Conservation (phyloP, 2,113 vertebrate species). For the Vimba vimba region DNA sequence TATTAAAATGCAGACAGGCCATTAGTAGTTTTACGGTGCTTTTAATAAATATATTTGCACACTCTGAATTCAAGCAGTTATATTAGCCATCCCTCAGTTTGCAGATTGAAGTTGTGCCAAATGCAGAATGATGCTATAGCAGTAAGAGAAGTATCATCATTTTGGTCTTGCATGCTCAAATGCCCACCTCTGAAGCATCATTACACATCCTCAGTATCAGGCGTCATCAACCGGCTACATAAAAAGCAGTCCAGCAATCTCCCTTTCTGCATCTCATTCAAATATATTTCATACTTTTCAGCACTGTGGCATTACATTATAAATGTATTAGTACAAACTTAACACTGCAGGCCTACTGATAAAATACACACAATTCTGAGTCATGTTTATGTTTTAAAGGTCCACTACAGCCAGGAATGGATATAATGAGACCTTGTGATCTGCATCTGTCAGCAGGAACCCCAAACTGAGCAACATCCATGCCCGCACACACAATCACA, state of each 20-base stretch:
- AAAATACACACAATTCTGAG: conserved; percentile 32
- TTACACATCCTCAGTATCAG: not conserved
- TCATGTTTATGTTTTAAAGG: conserved; percentile 7
- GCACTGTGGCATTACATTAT: conserved; percentile 18
- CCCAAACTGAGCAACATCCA: not conserved
- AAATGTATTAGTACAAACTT: conserved; percentile 37
- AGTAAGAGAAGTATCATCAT: not conserved
- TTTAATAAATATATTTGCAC: conserved; percentile 53
- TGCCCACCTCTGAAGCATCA: not conserved
- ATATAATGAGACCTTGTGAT: not conserved
- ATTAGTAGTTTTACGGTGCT: conserved; percentile 3
- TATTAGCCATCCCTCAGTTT: conserved; percentile 9
- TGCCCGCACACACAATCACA: not conserved
- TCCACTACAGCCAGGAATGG: not conserved
- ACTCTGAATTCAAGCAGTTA: conserved; percentile 35
- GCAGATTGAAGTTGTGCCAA: conserved; percentile 22
- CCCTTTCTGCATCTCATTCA: not conserved
- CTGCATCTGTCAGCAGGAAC: not conserved
- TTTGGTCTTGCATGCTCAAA: conserved; percentile 16
- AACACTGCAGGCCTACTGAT: conserved; percentile 40
- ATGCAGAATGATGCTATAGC: conserved; percentile 1
- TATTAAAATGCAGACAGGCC: not conserved
- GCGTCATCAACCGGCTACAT: conserved; percentile 5
- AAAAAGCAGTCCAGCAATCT: conserved; percentile 11
- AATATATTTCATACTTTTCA: not conserved